These are phyloP conservation scores for Tinea pellionella DNA, from an alignment of 2,888 invertebrate species.

Conservation along the genomic window DNA sequence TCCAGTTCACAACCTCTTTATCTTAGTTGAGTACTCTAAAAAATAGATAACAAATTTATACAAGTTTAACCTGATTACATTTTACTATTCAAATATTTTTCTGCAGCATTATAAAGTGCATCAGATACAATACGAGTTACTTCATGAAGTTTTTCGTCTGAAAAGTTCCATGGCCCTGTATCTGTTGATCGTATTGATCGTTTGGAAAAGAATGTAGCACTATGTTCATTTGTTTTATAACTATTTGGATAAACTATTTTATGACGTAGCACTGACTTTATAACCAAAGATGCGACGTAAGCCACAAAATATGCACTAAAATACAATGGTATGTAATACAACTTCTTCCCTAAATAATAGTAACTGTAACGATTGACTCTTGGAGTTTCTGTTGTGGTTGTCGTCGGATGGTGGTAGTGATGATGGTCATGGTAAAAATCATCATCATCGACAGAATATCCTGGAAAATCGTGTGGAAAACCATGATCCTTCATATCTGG, in stretches of 20 bases:
- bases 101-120: constrained; percentile 48
- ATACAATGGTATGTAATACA: constrained; percentile 81
- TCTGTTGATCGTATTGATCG: constrained; percentile 45
- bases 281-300: constrained; percentile 77
- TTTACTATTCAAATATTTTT: constrained; percentile 41
- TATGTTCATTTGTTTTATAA: constrained; percentile 50
- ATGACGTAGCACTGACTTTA: constrained; percentile 79
- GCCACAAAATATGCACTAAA: constrained; percentile 79
- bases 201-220: constrained; percentile 51
- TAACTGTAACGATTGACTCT: constrained; percentile 76
- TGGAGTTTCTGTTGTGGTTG: constrained; percentile 63
- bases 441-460: constrained; percentile 51
- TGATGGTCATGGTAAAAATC: constrained; percentile 40
- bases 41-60: constrained; percentile 9
- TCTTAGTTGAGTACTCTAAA: too few relatives aligned
- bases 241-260: constrained; percentile 75
- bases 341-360: constrained; percentile 79
- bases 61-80: constrained; percentile 14
- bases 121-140: constrained; percentile 56
- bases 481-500: constrained; percentile 42
- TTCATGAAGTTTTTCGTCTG: constrained; percentile 59
- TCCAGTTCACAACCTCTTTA: constrained; percentile 51
- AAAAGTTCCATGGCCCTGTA: constrained; percentile 48
- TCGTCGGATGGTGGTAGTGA: constrained; percentile 41
- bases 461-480: constrained; percentile 54